Percentiles rank a stretch among this genome's conserved stretches.
Evolutionary conservation across 2,888 invertebrate species (phyloP).

Genomic region (Stenodera caucasica): DNA sequence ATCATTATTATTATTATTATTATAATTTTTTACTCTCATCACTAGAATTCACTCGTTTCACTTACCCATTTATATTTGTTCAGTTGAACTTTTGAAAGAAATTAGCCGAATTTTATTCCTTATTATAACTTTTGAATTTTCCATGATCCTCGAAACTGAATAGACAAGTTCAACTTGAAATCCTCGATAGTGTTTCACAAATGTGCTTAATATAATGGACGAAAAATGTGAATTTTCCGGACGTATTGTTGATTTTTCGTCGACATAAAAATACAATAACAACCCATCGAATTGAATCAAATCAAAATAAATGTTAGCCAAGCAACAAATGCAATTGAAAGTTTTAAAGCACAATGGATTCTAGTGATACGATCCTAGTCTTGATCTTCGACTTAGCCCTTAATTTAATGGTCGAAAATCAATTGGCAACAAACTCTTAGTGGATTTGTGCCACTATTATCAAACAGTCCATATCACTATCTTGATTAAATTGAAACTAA

Average conservation of each 20-base stretch:
- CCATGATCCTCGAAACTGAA: neutral
- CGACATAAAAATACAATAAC: neutral
- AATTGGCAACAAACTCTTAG: conserved; percentile 16
- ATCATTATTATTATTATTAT: no score
- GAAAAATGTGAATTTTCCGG: neutral
- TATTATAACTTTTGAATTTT: neutral
- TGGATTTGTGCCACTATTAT: conserved; percentile 1
- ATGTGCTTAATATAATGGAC: neutral
- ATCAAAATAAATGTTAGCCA: conserved; percentile 18
- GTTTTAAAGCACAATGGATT: conserved; percentile 19
- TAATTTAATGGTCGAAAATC: conserved; percentile 21
- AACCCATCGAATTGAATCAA: neutral
- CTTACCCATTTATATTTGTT: no score
- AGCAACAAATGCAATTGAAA: conserved; percentile 25
- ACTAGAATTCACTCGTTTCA: no score
- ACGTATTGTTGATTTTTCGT: neutral
- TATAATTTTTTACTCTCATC: neutral
- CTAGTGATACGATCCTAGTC: neutral
- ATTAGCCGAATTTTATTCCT: no score
- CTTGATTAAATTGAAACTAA: conserved; percentile 1
- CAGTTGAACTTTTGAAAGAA: no score
- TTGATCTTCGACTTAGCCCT: conserved; percentile 22
- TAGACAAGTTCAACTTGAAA: neutral
- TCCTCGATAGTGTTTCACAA: no score
- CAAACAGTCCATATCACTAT: neutral